phyloP scores from a whole-genome alignment of 92 coral and sea anemone species.

The Bergia puertoricense region DNA sequence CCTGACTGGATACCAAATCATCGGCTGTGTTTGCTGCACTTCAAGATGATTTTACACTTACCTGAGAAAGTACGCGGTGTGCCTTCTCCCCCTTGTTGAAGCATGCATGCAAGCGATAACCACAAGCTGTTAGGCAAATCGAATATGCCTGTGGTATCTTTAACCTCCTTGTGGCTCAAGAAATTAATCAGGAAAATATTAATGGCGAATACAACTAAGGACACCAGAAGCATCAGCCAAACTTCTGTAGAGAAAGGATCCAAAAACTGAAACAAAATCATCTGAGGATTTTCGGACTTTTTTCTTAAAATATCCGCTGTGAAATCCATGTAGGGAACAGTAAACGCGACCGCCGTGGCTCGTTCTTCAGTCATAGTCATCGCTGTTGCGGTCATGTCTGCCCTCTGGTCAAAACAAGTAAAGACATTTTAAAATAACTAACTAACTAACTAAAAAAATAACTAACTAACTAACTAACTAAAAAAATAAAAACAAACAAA shows the following conservation, averaged over 20 bases:
- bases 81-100: constrained; percentile 71
- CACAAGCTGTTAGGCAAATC: constrained; percentile 56
- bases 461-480: too few relatives aligned
- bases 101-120: constrained; percentile 63
- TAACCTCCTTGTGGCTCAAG: constrained; percentile 9
- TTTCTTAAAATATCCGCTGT: constrained; percentile 34
- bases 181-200: constrained; percentile 51
- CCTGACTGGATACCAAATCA: too few relatives aligned
- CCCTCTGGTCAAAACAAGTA: neutral
- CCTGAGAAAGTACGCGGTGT: constrained; percentile 69
- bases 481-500: too few relatives aligned
- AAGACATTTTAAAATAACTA: neutral
- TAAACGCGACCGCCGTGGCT: constrained; percentile 41
- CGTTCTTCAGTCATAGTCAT: constrained; percentile 35
- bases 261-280: constrained; percentile 45
- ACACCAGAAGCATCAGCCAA: constrained; percentile 61
- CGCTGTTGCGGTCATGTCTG: constrained; percentile 47
- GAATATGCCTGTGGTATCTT: constrained; percentile 35
- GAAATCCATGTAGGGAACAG: constrained; percentile 38
- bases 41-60: neutral
- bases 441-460: too few relatives aligned
- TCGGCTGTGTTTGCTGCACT: too few relatives aligned
- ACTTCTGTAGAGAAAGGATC: constrained; percentile 65
- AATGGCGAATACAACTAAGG: constrained; percentile 50
- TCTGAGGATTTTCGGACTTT: neutral